A percentile compares a stretch with the other conserved stretches of the same genome.
These are phyloP conservation scores for Craseonycteris thonglongyai DNA, from an alignment of 2,113 vertebrate genomes.

Conservation along the genomic window DNA sequence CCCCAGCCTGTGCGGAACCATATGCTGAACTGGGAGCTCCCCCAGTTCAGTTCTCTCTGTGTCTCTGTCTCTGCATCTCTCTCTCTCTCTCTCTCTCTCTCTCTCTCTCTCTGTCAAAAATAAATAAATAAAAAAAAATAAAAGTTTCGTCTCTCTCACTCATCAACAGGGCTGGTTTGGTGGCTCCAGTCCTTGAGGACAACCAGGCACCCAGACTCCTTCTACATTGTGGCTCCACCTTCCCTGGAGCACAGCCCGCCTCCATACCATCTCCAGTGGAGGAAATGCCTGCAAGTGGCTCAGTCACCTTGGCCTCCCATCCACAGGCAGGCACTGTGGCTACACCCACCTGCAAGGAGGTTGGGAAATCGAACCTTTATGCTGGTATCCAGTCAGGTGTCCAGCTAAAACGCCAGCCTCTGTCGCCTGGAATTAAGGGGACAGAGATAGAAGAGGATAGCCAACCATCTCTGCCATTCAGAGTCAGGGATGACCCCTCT, in stretches of 20 bases:
- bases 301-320: neutral
- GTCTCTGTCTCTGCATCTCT: no score
- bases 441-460: no score
- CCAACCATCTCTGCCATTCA: neutral
- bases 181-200: neutral
- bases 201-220: neutral
- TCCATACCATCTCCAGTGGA: accelerated
- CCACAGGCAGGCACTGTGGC: neutral
- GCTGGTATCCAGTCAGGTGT: neutral
- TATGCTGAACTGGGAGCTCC: no score
- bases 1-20: no score
- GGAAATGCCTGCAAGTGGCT: neutral
- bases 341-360: neutral
- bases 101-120: no score
- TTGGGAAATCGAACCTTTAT: neutral
- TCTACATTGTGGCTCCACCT: neutral
- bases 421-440: neutral
- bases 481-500: neutral
- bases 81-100: no score
- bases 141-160: neutral
- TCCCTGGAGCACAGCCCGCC: neutral
- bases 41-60: no score
- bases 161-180: neutral
- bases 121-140: neutral
- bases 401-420: neutral